These are phyloP conservation scores for Halichoerus grypus DNA, from an alignment of 2,113 vertebrate species.

Conservation along the genomic window DNA sequence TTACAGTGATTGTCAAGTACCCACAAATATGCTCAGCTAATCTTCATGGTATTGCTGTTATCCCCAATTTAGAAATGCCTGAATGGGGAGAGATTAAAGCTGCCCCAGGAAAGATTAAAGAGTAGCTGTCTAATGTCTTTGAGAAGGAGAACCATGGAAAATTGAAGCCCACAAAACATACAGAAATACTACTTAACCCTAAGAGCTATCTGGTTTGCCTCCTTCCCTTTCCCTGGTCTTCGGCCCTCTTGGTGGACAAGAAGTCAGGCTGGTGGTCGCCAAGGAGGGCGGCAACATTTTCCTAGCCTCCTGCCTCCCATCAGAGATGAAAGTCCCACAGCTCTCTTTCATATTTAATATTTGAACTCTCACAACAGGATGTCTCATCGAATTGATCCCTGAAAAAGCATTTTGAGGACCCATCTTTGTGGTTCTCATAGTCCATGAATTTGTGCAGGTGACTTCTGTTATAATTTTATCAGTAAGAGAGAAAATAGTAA, in stretches of 20 bases:
- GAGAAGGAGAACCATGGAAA: slow-evolving; percentile 45
- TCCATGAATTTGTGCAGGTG: neutral
- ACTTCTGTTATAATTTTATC: neutral
- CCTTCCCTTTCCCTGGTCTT: neutral
- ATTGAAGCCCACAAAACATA: slow-evolving; percentile 37
- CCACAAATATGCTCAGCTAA: slow-evolving; percentile 57
- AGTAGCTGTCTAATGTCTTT: slow-evolving; percentile 53
- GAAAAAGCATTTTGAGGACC: neutral
- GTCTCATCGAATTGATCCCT: neutral
- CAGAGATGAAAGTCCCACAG: neutral
- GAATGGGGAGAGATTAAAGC: slow-evolving; percentile 61
- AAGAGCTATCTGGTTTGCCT: neutral
- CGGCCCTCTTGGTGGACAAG: neutral
- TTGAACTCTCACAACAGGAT: neutral
- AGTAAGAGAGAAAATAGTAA: neutral
- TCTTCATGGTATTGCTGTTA: slow-evolving; percentile 26
- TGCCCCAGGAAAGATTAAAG: slow-evolving; percentile 67
- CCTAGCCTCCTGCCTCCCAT: neutral
- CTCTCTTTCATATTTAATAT: neutral
- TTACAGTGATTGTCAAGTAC: neutral
- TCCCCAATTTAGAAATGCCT: slow-evolving; percentile 66
- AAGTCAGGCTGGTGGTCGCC: neutral
- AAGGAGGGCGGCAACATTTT: neutral
- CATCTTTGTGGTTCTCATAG: neutral
- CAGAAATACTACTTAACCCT: neutral